These are phyloP conservation scores for Otolemur garnettii DNA, from an alignment of 2,113 vertebrate species.

Conservation along the genomic window DNA sequence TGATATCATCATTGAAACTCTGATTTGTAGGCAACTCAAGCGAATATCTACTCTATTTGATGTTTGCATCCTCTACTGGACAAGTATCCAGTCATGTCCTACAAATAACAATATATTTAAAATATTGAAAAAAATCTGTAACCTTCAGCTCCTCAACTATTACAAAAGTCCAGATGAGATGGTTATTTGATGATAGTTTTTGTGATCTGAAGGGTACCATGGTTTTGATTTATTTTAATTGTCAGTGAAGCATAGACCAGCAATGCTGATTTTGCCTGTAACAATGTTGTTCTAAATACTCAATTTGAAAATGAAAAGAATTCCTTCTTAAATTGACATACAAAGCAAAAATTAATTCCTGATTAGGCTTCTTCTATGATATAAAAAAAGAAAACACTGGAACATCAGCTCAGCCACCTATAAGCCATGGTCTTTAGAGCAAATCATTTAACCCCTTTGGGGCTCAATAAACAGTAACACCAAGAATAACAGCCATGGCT, in stretches of 20 bases:
- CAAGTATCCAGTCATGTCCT: background rate
- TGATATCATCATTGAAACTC: background rate
- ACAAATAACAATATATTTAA: background rate
- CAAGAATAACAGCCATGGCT: background rate
- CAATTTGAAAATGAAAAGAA: slow-evolving; percentile 36
- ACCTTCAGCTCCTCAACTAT: background rate
- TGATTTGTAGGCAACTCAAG: background rate
- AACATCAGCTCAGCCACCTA: background rate
- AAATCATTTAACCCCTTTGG: background rate
- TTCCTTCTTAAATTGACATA: background rate
- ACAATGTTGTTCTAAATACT: background rate
- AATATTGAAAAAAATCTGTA: slow-evolving; percentile 16
- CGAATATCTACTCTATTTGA: background rate
- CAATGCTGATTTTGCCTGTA: slow-evolving; percentile 28
- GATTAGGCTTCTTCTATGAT: slow-evolving; percentile 13
- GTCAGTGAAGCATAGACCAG: background rate
- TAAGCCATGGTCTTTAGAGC: background rate
- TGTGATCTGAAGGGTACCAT: background rate
- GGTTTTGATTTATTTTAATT: slow-evolving; percentile 12
- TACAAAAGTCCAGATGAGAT: background rate
- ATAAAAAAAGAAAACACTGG: background rate
- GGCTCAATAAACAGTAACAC: background rate
- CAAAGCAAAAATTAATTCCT: slow-evolving; percentile 34
- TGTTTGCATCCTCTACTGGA: background rate
- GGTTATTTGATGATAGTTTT: background rate